Evolutionary conservation across 2,888 invertebrate genomes (phyloP), one percentile per base, ranked within the genome.

Genomic region (Ophion ellenae): DNA sequence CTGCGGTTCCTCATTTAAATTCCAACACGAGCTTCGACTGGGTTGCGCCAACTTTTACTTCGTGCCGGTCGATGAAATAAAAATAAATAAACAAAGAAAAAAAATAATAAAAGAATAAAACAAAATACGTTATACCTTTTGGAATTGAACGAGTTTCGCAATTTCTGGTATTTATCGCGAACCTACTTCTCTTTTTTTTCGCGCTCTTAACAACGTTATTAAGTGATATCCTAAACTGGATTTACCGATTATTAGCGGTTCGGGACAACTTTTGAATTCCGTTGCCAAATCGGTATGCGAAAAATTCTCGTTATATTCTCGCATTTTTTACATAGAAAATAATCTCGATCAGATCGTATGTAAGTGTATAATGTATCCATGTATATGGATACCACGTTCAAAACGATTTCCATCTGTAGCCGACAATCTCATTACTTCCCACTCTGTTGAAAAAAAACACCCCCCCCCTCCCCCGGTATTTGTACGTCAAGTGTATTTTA

Each of bases 1-100:
- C 47, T 47, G 14, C 20, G 78, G 63, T 71, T 45, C 74, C 82
- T 79, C 79, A 84, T 86, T 84, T 67, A 86, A 84, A 84, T 86
- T 84, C 84, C 70, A 66, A 61, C 63, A 32, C 20, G 71, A 76
- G 64, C 66, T 20, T 20, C 70, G 40, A 61, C 71, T 57, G 67
- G 70, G 81, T 81, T 14, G 47, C 84, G 73, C 74, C 53, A 75
- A 81, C 78, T 81, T 74, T 81, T 81, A 57, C 82, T 79, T 79
- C 47, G 40, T 59, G 53, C 81, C 57, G 57, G n/a, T 69, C 57
- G n/a, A 40, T 74, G 36, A 77, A 71, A 70, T 57, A 64, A 66
- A 76, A 69, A 36, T 57, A 69, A 69, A 61, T 61, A 17, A 73
- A 61, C 24, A 74, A 40, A 7, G 14, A 14, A 14, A 47, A 47